Conservation (phyloP, 2,113 vertebrate species). For the Tringa solitaria region DNA sequence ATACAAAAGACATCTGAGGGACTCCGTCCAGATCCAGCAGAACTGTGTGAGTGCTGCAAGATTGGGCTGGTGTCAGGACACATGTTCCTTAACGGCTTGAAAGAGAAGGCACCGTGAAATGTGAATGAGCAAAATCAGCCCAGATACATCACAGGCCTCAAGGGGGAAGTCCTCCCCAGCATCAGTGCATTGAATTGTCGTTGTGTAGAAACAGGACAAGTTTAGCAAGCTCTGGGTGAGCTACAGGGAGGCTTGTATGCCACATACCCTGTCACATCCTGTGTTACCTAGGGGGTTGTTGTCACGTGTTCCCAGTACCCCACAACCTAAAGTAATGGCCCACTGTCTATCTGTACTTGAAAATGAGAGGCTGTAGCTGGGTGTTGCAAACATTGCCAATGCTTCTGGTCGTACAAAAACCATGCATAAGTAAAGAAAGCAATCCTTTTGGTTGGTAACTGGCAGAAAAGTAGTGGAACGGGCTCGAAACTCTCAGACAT, state of each 20-base stretch:
- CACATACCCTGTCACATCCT: neutral
- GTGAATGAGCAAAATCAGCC: neutral
- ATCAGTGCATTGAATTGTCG: neutral
- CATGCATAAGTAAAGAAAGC: neutral
- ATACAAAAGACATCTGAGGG: neutral
- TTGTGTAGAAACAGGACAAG: neutral
- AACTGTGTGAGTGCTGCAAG: neutral
- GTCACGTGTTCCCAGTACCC: neutral
- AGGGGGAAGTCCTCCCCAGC: neutral
- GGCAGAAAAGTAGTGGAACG: neutral
- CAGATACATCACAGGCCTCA: neutral
- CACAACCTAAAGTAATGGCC: neutral
- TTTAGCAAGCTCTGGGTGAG: neutral
- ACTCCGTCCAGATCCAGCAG: neutral
- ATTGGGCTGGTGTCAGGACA: neutral
- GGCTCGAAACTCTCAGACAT: neutral
- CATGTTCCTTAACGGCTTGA: neutral
- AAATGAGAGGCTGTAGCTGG: neutral
- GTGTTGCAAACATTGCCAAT: neutral
- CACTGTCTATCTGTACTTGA: fast-evolving
- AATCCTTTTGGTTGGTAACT: neutral
- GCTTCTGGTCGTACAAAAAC: neutral
- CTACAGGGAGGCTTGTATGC: neutral
- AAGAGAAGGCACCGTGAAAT: neutral
- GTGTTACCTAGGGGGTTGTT: neutral